Conservation (phyloP, 2,888 invertebrate genomes). For the Tachina grossa region DNA sequence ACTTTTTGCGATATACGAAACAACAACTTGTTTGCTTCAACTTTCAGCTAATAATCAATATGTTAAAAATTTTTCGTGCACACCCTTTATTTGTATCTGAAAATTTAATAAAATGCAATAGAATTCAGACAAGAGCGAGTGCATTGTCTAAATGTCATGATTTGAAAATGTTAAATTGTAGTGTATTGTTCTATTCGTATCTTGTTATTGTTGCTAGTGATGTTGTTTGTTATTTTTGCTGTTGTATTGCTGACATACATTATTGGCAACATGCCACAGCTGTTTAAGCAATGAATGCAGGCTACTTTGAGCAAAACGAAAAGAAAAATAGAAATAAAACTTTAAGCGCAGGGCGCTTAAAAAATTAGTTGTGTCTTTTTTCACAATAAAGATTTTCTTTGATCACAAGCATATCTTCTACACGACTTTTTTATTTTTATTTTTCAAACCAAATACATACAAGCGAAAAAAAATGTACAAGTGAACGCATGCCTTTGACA, state of each 20-base stretch:
- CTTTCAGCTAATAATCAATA: too few species aligned
- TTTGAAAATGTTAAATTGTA: conserved; percentile 42
- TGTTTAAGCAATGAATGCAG: conserved; percentile 60
- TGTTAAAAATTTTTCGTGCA: not conserved
- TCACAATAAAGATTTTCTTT: conserved; percentile 45
- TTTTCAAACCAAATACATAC: too few species aligned
- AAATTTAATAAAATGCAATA: conserved; percentile 18
- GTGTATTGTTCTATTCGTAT: conserved; percentile 22
- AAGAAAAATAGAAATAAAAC: not conserved
- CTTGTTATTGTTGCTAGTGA: conserved; percentile 26
- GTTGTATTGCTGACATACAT: conserved; percentile 64
- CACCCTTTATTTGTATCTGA: conserved; percentile 2
- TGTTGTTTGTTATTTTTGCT: conserved; percentile 43
- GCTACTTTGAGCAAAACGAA: conserved; percentile 32
- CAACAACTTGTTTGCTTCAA: too few species aligned
- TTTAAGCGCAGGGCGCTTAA: conserved; percentile 68
- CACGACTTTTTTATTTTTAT: not conserved
- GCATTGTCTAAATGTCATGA: conserved; percentile 43
- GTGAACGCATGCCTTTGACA: conserved; percentile 54
- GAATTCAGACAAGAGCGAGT: conserved; percentile 7
- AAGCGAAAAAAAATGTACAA: conserved; percentile 26
- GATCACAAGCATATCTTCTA: conserved; percentile 46
- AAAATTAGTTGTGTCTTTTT: conserved; percentile 31
- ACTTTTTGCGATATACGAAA: too few species aligned
- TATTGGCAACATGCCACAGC: conserved; percentile 70